These are phyloP conservation scores for Himalopsyche anomala DNA, from an alignment of 2,888 invertebrate genomes.

Conservation along the genomic window DNA sequence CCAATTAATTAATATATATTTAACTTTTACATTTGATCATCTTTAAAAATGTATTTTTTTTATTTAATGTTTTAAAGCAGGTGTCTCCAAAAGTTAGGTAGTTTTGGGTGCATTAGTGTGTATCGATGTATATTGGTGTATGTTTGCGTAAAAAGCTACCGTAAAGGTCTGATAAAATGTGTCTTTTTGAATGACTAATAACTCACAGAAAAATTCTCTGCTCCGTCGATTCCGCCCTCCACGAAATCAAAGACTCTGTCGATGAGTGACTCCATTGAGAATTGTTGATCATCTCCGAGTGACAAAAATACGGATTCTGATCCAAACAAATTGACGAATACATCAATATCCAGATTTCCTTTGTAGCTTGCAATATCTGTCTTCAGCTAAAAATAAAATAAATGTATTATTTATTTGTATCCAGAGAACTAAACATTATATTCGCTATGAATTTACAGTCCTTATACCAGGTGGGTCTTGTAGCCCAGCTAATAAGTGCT, in stretches of 20 bases:
- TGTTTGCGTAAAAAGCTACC: too few relatives aligned
- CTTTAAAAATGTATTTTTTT: too few relatives aligned
- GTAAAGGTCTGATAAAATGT: not conserved
- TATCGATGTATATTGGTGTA: too few relatives aligned
- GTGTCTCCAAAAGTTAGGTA: too few relatives aligned
- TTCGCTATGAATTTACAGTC: not conserved
- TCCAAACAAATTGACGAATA: slow-evolving; percentile 90
- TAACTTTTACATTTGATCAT: too few relatives aligned
- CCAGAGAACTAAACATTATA: not conserved
- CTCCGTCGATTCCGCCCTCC: slow-evolving; percentile 79
- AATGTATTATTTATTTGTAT: not conserved
- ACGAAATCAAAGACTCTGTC: slow-evolving; percentile 78
- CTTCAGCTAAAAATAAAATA: slow-evolving; percentile 70
- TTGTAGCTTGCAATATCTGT: slow-evolving; percentile 75
- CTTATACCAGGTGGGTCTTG: not conserved
- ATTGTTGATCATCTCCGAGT: slow-evolving; percentile 80
- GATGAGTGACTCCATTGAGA: slow-evolving; percentile 79
- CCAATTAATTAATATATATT: too few relatives aligned
- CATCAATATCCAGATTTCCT: slow-evolving; percentile 84
- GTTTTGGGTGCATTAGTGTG: too few relatives aligned
- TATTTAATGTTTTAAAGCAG: too few relatives aligned
- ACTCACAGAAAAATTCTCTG: slow-evolving; percentile 81
- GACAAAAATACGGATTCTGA: slow-evolving; percentile 88
- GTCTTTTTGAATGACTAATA: slow-evolving; percentile 20
- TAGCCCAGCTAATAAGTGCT: not conserved